Base-by-base conservation (phyloP, 2,888 invertebrate genomes). In the Chrysolina oricalcia region DNA sequence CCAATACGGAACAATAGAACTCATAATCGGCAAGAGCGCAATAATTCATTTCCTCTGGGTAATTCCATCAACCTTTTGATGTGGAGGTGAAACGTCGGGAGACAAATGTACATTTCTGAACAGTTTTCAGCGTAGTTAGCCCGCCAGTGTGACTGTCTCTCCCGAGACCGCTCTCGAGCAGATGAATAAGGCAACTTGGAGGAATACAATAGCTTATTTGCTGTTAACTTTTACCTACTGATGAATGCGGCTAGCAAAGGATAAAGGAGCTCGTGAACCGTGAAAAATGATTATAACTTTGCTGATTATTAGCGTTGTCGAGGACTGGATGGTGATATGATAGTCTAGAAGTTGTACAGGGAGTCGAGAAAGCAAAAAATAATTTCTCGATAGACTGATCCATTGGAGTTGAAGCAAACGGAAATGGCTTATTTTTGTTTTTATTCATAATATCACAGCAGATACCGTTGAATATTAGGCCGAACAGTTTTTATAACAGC, bases 41-140 rank as follows among this genome's bases (percentile, higher is more conserved):
- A 72, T 72, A 53, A 72, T 66, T 72, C 56, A 72, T 72, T 53
- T 72, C 72, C 72, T 65, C 27, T 41, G 72, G 72, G 72, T 72
- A 62, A 72, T 72, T 72, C 56, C 46, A 56, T 56, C 67, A 71
- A 75, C 72, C 75, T 75, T 75, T 75, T 72, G 75, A 75, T 72
- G 67, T 71, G 19, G 70, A 66, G 72, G 70, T 63, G 73, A 69
- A 72, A 72, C 46, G 69, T 63, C 66, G 40, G 40, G 76, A 76
- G 76, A 76, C 73, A 64, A 73, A 73, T 70, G 73, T 73, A 62
- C 75, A 72, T 69, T 69, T 69, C 69, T 27, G 69, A 69, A 75
- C 67, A 69, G 75, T 72, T 75, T 75, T 75, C 75, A 69, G 72
- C 72, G 53, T 75, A 72, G 63, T 64, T 71, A 64, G 64, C 19